phyloP scores from a whole-genome alignment of 1,140 invertebrate genomes.

The Nephotettix cincticeps region DNA sequence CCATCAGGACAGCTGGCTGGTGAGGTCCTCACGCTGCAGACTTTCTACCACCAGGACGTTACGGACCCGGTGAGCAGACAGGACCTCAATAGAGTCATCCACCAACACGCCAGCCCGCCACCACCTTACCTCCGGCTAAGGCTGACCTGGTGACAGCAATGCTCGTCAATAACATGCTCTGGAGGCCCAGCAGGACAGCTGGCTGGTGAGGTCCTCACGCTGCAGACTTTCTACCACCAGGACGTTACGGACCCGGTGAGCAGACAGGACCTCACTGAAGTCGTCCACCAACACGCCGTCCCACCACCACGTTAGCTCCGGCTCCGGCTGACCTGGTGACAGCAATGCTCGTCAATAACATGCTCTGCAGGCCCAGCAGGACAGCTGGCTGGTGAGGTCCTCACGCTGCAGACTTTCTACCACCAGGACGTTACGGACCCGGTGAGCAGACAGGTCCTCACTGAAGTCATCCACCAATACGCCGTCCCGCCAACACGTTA shows the following conservation, averaged over 20 bases:
- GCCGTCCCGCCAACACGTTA: conserved; percentile 58
- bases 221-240: conserved; percentile 42
- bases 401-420: conserved; percentile 43
- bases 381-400: conserved; percentile 49
- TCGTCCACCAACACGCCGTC: conserved; percentile 54
- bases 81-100: conserved; percentile 52
- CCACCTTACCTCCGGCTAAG: conserved; percentile 56
- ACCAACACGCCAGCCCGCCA: conserved; percentile 54
- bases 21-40: conserved; percentile 46
- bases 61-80: conserved; percentile 46
- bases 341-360: conserved; percentile 47
- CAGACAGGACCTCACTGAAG: conserved; percentile 49
- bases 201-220: conserved; percentile 47
- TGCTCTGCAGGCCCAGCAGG: conserved; percentile 49
- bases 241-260: conserved; percentile 45
- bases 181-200: conserved; percentile 50
- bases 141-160: too few species aligned
- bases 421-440: conserved; percentile 45
- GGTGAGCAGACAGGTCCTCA: conserved; percentile 47
- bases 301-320: conserved; percentile 57
- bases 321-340: conserved; percentile 48
- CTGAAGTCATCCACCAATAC: conserved; percentile 53
- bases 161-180: too few species aligned
- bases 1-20: conserved; percentile 49
- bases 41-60: conserved; percentile 43